phyloP scores from a whole-genome alignment of 2,888 invertebrate genomes.

The Andrena marginata region DNA sequence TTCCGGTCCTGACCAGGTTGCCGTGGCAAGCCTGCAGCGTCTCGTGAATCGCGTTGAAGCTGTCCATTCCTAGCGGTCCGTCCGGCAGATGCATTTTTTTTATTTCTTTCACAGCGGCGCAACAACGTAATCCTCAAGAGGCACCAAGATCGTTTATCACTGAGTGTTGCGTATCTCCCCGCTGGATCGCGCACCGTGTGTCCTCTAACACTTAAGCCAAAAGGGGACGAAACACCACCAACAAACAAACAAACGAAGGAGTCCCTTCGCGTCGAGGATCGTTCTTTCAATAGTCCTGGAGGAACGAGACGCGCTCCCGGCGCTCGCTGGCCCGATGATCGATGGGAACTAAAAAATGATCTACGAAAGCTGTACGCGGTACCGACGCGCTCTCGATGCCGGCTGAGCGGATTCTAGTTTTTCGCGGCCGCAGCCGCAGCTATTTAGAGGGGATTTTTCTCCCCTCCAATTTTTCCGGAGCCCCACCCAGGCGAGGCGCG shows the following conservation, averaged over 20 bases:
- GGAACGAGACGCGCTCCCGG: background rate
- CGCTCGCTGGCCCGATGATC: background rate
- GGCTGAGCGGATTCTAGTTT: slow-evolving; percentile 85
- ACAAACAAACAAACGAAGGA: background rate
- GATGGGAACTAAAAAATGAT: slow-evolving; percentile 11
- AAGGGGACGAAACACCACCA: background rate
- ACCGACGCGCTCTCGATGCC: slow-evolving; percentile 80
- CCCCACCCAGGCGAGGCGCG: slow-evolving; percentile 83
- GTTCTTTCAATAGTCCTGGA: no score
- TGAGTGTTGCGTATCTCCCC: background rate
- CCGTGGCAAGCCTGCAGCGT: slow-evolving; percentile 95
- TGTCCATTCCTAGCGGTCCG: slow-evolving; percentile 90
- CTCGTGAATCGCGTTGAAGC: slow-evolving; percentile 91
- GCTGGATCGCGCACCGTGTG: background rate
- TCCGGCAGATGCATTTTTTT: slow-evolving; percentile 90
- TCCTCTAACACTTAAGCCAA: background rate
- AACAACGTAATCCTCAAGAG: background rate
- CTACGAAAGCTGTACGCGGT: slow-evolving; percentile 28
- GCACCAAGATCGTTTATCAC: slow-evolving; percentile 11
- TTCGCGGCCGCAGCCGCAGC: slow-evolving; percentile 82
- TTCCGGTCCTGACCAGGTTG: slow-evolving; percentile 97
- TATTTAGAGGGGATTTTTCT: slow-evolving; percentile 85
- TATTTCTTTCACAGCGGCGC: slow-evolving; percentile 69
- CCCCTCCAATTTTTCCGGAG: slow-evolving; percentile 84
- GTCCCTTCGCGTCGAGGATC: background rate